Conservation (phyloP, 2,113 vertebrate genomes). For the Petrocephalus zakoni region DNA sequence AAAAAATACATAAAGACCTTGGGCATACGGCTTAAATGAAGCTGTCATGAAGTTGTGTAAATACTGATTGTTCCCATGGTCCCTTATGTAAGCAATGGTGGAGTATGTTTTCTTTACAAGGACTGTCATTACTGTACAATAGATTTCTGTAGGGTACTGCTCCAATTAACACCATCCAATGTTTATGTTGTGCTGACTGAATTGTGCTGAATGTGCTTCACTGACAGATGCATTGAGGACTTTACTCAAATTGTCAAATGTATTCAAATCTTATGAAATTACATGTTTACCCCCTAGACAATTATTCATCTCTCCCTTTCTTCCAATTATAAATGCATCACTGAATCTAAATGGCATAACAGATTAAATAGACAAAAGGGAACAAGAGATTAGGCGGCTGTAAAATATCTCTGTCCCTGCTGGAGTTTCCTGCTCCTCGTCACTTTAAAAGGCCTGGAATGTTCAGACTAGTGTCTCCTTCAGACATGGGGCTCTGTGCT, state of each 20-base stretch:
- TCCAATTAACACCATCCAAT: constrained; percentile 7
- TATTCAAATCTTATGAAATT: constrained; percentile 18
- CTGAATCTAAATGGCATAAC: constrained; percentile 16
- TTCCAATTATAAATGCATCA: constrained; percentile 16
- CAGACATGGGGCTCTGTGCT: neutral
- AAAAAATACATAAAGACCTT: constrained; percentile 13
- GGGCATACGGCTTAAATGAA: constrained; percentile 12
- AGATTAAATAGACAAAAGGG: constrained; percentile 9
- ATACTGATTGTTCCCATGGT: neutral
- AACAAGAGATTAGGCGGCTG: neutral
- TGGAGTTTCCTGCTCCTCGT: neutral
- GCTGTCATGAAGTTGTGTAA: constrained; percentile 13
- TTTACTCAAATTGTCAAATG: constrained; percentile 4
- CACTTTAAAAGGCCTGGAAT: neutral
- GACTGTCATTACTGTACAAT: constrained; percentile 1
- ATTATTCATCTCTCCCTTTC: constrained; percentile 9
- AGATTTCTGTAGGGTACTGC: neutral
- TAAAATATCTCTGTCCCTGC: neutral
- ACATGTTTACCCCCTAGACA: constrained; percentile 16
- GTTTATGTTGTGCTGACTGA: neutral
- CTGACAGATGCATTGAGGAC: constrained; percentile 7
- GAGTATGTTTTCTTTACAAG: constrained; percentile 3
- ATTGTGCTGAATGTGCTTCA: neutral
- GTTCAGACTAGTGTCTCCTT: neutral
- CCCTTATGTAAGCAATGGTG: neutral